phyloP scores from a whole-genome alignment of 2,888 invertebrate species.

The Diabrotica balteata region DNA sequence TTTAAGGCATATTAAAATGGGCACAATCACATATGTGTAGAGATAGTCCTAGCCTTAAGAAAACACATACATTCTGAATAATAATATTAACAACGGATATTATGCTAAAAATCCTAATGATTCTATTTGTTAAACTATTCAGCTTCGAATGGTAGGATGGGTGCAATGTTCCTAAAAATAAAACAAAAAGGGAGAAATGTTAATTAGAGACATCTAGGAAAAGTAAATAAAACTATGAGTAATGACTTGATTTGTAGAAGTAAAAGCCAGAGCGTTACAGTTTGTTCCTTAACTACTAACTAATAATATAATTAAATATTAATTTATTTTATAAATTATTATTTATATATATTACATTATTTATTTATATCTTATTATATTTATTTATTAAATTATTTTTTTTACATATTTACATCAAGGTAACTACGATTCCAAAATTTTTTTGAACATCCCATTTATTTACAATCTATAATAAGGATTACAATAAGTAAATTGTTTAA shows the following conservation, averaged over 20 bases:
- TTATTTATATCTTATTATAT: too few relatives aligned
- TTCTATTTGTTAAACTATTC: slow-evolving; percentile 50
- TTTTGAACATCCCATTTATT: too few relatives aligned
- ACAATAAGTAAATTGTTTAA: too few relatives aligned
- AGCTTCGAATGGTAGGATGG: slow-evolving; percentile 60
- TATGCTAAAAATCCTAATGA: slow-evolving; percentile 44
- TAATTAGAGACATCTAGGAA: slow-evolving; percentile 20
- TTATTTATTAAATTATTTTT: too few relatives aligned
- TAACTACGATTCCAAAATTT: too few relatives aligned
- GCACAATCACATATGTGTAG: slow-evolving; percentile 20
- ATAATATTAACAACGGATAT: slow-evolving; percentile 36
- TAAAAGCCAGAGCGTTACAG: background rate
- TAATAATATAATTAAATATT: too few relatives aligned
- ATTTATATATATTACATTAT: too few relatives aligned
- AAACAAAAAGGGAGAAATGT: slow-evolving; percentile 18
- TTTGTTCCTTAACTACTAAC: too few relatives aligned
- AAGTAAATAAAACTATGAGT: background rate
- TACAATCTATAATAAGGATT: too few relatives aligned
- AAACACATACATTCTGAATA: slow-evolving; percentile 43
- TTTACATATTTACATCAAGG: too few relatives aligned
- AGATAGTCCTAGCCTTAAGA: slow-evolving; percentile 11
- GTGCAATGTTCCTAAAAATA: slow-evolving; percentile 58
- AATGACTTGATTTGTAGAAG: slow-evolving; percentile 5
- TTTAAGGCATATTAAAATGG: slow-evolving; percentile 31
- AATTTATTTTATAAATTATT: too few relatives aligned